Conservation (phyloP, 2,797 vertebrate species). For the Eupleurogrammus muticus region DNA sequence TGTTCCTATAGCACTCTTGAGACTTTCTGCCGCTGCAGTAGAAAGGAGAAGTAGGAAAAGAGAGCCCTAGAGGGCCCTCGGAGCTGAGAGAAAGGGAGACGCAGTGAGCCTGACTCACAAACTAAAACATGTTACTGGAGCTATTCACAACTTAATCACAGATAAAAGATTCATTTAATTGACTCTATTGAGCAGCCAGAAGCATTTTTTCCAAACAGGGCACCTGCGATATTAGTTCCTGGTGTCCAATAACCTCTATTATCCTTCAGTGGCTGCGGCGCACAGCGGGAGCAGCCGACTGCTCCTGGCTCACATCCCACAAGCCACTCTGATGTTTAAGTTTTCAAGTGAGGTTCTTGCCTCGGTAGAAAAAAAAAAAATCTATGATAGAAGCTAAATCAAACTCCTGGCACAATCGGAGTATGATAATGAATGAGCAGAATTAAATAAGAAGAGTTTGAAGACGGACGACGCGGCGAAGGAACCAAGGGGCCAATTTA, state of each 20-base stretch:
- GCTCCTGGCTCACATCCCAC: conserved; percentile 55
- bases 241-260: conserved; percentile 45
- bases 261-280: conserved; percentile 15
- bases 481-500: conserved; percentile 47
- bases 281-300: conserved; percentile 19
- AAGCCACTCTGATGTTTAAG: conserved; percentile 67
- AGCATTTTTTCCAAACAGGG: background rate
- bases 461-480: conserved; percentile 39
- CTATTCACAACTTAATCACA: conserved; percentile 19
- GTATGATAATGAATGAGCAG: conserved; percentile 46
- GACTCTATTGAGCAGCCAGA: background rate
- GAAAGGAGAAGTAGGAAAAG: conserved; percentile 30
- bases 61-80: conserved; percentile 23
- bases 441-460: conserved; percentile 53
- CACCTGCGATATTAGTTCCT: conserved; percentile 4
- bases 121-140: conserved; percentile 17
- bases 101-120: conserved; percentile 26
- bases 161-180: conserved; percentile 18
- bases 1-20: conserved; percentile 70
- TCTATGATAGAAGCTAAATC: conserved; percentile 56
- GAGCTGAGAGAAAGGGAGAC: conserved; percentile 41
- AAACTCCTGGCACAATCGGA: conserved; percentile 60
- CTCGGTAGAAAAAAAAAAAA: conserved; percentile 63
- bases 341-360: conserved; percentile 60
- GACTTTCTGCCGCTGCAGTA: conserved; percentile 50